Evolutionary conservation across 1,140 invertebrate genomes (phyloP), one percentile per base, ranked within the genome.

Genomic region (Mya arenaria): DNA sequence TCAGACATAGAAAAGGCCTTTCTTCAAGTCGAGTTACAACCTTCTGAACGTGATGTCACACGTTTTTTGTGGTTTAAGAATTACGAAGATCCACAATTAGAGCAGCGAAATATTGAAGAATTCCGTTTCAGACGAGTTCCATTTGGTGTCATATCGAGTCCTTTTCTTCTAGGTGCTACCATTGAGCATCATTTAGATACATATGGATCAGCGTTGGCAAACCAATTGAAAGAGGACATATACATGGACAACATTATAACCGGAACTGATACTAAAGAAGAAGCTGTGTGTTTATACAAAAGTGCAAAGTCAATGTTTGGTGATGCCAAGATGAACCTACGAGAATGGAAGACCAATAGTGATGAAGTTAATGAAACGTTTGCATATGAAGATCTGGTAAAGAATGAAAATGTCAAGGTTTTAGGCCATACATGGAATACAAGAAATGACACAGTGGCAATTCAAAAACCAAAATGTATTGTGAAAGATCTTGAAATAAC

Each of bases 201-300:
- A 10, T 79, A 60, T 37, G 28, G 28, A 44, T 39, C 65, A 25
- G 36, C 4, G 30, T 48, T 56, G 34, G 69, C 80, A n/a, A 25
- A 60, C 28, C 73, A 44, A 52, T 66, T 82, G 13, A 82, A 72
- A 52, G 15, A 75, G 3, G 52, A 75, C 58, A 78, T 83, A 23
- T 79, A 79, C 48, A 52, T 79, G 28, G 77, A 79, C 30, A 78
- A 77, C 44, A 28, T 83, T 15, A 71, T 72, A 23, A 72, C 82
- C n/a, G 82, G 82, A 52, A 39, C 44, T 23, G 55, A 71, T 36
- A 23, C 36, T 0, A 15, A 72, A 41, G 28, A 4, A 10, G 32
- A 36, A 30, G 66, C 23, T 6, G 41, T 19, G 28, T 60, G n/a
- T 0, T 44, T 77, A 0, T 72, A 77, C 32, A 32, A 37, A 34